Evolutionary conservation across 2,113 vertebrate species (phyloP).

Genomic region (Campylorhamphus procurvoides): DNA sequence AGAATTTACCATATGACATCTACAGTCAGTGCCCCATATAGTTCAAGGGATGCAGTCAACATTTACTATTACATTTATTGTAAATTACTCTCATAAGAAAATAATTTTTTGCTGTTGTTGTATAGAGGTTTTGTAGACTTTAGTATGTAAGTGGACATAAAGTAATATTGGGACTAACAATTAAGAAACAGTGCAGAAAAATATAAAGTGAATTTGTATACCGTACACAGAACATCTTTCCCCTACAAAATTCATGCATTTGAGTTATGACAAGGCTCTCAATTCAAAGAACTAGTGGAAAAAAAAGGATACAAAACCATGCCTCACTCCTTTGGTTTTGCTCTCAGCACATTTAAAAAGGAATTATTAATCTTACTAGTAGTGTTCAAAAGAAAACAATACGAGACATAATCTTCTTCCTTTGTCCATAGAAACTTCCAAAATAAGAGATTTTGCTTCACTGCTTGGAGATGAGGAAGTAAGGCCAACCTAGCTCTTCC

Average conservation of each 20-base stretch:
- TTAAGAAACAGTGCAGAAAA: background rate
- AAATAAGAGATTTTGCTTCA: background rate
- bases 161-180: background rate
- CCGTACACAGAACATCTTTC: accelerated
- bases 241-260: background rate
- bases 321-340: background rate
- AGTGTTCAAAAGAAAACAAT: background rate
- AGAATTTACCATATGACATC: background rate
- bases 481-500: background rate
- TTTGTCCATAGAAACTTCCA: background rate
- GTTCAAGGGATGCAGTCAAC: background rate
- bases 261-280: background rate
- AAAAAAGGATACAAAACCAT: accelerated
- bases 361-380: background rate
- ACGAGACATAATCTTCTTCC: background rate
- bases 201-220: background rate
- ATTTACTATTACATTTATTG: background rate
- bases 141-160: background rate
- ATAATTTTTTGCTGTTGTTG: accelerated
- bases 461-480: background rate
- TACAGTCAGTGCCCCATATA: background rate
- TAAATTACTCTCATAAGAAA: background rate
- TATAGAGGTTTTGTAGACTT: background rate
- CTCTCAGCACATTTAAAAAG: background rate
- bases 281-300: background rate